Evolutionary conservation across 2,888 invertebrate species (phyloP), one percentile per base, ranked within the genome.

Genomic region (Pseudococcus longispinus): DNA sequence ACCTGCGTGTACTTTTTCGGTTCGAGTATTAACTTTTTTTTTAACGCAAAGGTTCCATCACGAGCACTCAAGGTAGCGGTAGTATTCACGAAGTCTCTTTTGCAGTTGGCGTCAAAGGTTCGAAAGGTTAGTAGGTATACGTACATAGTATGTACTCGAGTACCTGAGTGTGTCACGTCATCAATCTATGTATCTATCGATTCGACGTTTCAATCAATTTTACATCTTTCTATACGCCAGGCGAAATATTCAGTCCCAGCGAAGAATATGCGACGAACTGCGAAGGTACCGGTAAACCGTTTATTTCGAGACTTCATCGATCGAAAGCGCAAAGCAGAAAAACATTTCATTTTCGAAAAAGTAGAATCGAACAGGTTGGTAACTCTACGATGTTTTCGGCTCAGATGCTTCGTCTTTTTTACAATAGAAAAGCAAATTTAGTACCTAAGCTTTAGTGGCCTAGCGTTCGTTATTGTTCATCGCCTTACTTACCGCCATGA

Each of bases 311-410:
- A 5, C 92, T 98, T 87, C 98, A 98, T 90, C 93, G 98, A 26
- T 95, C 97, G 87, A 98, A 97, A 91, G 97, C 97, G 51, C 97
- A 97, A 90, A 98, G 97, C 90, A 94, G 98, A 89, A 97, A 97
- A 91, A 98, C 98, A 0, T 98, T 98, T 91, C 94, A 97, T 88
- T 93, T 96, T 88, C 93, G 96, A 89, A 95, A 96, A 90, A 95
- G 95, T 90, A 88, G 89, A 87, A 89, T 89, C 42, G 89, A 90
- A 26, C 85, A 85, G 84, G 88, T 87, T 84, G 37, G 13, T 51
- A 1, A 3, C n/a, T 46, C 8, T 37, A 8, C 8, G 8, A 37
- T 37, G 8, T 37, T 37, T 37, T 37, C 37, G 5, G 0, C 37
- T 37, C 37, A 9, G 9, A 37, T 37, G 5, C 37, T 9, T 4